A percentile compares a stretch with the other conserved stretches of the same genome.
Evolutionary conservation across 2,888 invertebrate genomes (phyloP).

Genomic region (Sussaba pulchella): DNA sequence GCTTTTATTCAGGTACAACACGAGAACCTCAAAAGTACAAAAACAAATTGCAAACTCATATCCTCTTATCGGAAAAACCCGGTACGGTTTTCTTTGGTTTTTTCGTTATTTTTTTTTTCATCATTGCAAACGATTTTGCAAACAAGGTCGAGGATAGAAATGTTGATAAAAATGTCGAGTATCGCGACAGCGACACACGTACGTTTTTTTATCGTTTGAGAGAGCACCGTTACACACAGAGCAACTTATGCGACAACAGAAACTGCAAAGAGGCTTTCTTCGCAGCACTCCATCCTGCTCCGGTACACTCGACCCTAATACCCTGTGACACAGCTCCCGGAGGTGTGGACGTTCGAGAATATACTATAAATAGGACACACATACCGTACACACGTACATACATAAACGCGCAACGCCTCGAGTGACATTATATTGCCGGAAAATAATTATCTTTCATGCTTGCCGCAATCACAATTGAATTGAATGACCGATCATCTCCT

Average conservation of each 20-base stretch:
- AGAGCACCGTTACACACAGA: background rate
- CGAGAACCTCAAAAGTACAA: no score
- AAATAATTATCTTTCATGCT: background rate
- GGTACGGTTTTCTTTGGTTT: no score
- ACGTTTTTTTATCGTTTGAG: slow-evolving; percentile 18
- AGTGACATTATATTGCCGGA: slow-evolving; percentile 12
- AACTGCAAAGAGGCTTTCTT: slow-evolving; percentile 46
- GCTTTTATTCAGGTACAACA: no score
- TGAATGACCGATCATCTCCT: background rate
- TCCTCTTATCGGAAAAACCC: no score
- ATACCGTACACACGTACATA: background rate
- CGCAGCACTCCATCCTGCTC: slow-evolving; percentile 12
- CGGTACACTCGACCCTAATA: slow-evolving; percentile 59
- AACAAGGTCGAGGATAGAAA: slow-evolving; percentile 30
- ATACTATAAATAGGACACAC: slow-evolving; percentile 57
- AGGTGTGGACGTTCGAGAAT: slow-evolving; percentile 55
- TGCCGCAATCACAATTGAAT: background rate
- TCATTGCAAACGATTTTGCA: background rate
- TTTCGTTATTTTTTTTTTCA: background rate
- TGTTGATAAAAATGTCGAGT: slow-evolving; percentile 30
- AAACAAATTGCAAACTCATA: no score
- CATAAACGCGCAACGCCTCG: background rate
- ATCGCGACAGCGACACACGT: background rate
- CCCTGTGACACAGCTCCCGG: slow-evolving; percentile 29
- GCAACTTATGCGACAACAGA: slow-evolving; percentile 20